A percentile compares a stretch with the other conserved stretches of the same genome.
phyloP scores from a whole-genome alignment of 2,888 invertebrate species.

The Pammene aurita region DNA sequence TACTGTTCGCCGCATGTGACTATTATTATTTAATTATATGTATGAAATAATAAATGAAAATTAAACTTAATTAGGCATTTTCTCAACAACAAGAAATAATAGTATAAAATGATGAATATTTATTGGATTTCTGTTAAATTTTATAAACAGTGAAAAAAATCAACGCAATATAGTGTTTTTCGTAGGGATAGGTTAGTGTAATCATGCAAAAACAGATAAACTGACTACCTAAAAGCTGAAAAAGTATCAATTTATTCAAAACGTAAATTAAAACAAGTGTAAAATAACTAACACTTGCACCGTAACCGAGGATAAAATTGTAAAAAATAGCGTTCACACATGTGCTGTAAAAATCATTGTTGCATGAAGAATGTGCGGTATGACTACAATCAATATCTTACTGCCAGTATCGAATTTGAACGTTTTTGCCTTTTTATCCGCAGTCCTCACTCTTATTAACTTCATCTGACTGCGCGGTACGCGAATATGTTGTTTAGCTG shows the following conservation, averaged over 20 bases:
- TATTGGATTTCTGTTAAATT: background rate
- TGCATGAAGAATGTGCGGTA: constrained; percentile 47
- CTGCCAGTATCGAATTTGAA: constrained; percentile 86
- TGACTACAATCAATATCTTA: constrained; percentile 62
- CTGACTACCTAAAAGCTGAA: constrained; percentile 34
- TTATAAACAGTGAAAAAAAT: background rate
- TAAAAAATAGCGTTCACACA: constrained; percentile 59
- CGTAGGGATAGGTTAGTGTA: constrained; percentile 24
- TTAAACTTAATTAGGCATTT: no score
- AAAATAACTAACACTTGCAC: constrained; percentile 40
- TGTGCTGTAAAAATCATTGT: constrained; percentile 58
- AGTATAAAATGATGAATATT: no score
- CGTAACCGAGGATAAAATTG: constrained; percentile 53
- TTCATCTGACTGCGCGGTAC: constrained; percentile 84
- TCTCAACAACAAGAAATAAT: no score
- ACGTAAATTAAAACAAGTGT: constrained; percentile 32
- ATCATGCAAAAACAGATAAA: constrained; percentile 43
- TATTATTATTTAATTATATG: background rate
- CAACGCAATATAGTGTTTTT: background rate
- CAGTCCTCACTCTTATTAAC: constrained; percentile 85
- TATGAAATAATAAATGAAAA: background rate
- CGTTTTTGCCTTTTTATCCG: constrained; percentile 82
- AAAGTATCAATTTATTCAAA: constrained; percentile 11
- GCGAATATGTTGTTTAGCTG: constrained; percentile 75
- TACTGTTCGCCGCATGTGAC: background rate